These are phyloP conservation scores for Troglohyphantes excavatus DNA, from an alignment of 2,888 invertebrate species.

Conservation along the genomic window DNA sequence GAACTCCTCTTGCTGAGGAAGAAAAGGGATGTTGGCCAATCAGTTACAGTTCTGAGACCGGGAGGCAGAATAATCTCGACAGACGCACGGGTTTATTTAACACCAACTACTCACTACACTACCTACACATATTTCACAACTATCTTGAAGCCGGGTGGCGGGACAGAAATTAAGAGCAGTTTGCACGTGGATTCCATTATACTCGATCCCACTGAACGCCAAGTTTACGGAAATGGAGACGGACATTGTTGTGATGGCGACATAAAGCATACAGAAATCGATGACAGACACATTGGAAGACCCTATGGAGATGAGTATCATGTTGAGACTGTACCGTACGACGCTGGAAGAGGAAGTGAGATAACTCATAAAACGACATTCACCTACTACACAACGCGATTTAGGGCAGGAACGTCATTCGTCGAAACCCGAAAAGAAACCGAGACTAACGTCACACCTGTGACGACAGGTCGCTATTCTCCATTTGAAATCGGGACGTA, in stretches of 20 bases:
- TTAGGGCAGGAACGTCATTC: slow-evolving; percentile 91
- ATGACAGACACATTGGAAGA: slow-evolving; percentile 40
- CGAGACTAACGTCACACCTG: slow-evolving; percentile 88
- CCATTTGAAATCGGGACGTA: slow-evolving; percentile 64
- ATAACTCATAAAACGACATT: slow-evolving; percentile 86
- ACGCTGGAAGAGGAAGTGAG: slow-evolving; percentile 63
- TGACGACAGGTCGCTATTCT: slow-evolving; percentile 43
- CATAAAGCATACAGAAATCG: neutral
- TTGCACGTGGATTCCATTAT: slow-evolving; percentile 66
- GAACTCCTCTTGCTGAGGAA: neutral
- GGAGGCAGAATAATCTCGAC: slow-evolving; percentile 69
- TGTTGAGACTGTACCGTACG: slow-evolving; percentile 65
- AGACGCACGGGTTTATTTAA: slow-evolving; percentile 84
- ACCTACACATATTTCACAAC: slow-evolving; percentile 96
- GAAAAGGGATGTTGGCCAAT: slow-evolving; percentile 42
- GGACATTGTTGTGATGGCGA: slow-evolving; percentile 42
- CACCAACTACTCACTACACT: slow-evolving; percentile 91
- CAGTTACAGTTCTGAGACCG: slow-evolving; percentile 58
- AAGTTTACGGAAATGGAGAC: slow-evolving; percentile 22
- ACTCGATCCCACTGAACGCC: slow-evolving; percentile 32
- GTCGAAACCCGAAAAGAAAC: slow-evolving; percentile 94
- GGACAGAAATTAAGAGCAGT: slow-evolving; percentile 84
- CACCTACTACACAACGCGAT: slow-evolving; percentile 95
- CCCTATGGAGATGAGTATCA: slow-evolving; percentile 41
- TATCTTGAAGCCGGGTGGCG: slow-evolving; percentile 92